Evolutionary conservation across 2,888 invertebrate species (phyloP).

Genomic region (Diarsia rubi): DNA sequence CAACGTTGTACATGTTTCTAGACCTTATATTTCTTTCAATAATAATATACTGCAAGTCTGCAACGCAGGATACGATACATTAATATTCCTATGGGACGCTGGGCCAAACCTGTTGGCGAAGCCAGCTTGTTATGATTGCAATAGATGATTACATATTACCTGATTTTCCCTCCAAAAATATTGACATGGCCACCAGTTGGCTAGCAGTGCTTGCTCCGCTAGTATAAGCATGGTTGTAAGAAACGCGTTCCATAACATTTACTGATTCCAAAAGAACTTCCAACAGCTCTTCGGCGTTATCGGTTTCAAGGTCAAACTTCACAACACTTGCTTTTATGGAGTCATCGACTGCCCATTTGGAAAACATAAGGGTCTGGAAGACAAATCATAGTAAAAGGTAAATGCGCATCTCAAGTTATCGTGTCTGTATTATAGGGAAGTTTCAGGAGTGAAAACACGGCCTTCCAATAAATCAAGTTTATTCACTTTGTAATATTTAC

Average conservation of each 20-base stretch:
- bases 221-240: conserved; percentile 83
- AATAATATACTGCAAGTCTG: background rate
- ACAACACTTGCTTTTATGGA: conserved; percentile 77
- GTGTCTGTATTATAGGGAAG: too few relatives aligned
- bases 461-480: too few relatives aligned
- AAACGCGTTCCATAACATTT: conserved; percentile 69
- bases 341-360: conserved; percentile 74
- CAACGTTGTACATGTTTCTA: background rate
- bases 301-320: conserved; percentile 73
- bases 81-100: background rate
- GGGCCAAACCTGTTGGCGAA: background rate
- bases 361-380: conserved; percentile 75
- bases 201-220: conserved; percentile 88
- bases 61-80: background rate
- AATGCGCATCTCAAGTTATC: background rate
- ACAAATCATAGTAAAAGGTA: background rate
- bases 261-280: conserved; percentile 74
- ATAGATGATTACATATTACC: conserved; percentile 73
- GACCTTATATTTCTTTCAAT: background rate
- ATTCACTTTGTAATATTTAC: too few relatives aligned
- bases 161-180: conserved; percentile 87
- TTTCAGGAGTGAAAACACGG: too few relatives aligned
- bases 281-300: conserved; percentile 74
- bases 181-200: conserved; percentile 90
- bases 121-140: background rate